Conservation (phyloP, 2,888 invertebrate species). For the Andrena trimmerana region DNA sequence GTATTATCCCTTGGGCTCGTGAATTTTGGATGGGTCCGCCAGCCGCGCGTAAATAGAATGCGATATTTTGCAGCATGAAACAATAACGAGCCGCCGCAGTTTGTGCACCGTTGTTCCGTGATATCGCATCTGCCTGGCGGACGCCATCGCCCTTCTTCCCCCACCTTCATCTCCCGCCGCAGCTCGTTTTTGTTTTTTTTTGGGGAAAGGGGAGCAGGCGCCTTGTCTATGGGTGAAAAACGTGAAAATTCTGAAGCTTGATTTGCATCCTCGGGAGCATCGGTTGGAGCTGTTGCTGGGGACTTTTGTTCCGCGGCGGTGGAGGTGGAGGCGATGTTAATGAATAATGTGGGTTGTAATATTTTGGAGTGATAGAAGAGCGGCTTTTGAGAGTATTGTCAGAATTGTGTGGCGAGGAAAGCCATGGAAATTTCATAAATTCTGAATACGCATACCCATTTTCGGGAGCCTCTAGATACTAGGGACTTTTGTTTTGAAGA, state of each 20-base stretch:
- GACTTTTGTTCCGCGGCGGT: not conserved
- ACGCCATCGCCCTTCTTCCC: constrained; percentile 12
- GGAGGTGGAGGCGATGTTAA: not conserved
- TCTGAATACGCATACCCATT: no score
- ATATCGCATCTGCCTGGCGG: constrained; percentile 37
- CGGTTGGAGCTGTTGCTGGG: constrained; percentile 12
- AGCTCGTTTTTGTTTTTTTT: constrained; percentile 13
- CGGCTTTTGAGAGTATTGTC: no score
- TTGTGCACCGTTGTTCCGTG: constrained; percentile 62
- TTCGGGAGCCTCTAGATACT: no score
- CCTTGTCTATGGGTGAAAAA: constrained; percentile 51
- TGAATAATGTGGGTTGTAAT: not conserved
- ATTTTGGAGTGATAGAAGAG: no score
- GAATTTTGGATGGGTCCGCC: constrained; percentile 71
- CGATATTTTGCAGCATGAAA: constrained; percentile 75
- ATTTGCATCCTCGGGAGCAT: constrained; percentile 37
- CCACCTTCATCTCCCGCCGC: not conserved
- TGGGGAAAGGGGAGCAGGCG: not conserved
- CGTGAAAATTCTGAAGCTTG: constrained; percentile 53
- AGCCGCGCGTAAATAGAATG: constrained; percentile 73
- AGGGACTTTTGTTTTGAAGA: no score
- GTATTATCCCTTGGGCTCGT: constrained; percentile 68
- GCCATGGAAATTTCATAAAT: no score
- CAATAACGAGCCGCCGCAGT: constrained; percentile 64
- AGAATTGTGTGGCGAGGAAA: no score